A percentile compares a stretch with the other conserved stretches of the same genome.
Evolutionary conservation across 2,113 vertebrate species (phyloP).

Genomic region (Haliaeetus leucogaster): DNA sequence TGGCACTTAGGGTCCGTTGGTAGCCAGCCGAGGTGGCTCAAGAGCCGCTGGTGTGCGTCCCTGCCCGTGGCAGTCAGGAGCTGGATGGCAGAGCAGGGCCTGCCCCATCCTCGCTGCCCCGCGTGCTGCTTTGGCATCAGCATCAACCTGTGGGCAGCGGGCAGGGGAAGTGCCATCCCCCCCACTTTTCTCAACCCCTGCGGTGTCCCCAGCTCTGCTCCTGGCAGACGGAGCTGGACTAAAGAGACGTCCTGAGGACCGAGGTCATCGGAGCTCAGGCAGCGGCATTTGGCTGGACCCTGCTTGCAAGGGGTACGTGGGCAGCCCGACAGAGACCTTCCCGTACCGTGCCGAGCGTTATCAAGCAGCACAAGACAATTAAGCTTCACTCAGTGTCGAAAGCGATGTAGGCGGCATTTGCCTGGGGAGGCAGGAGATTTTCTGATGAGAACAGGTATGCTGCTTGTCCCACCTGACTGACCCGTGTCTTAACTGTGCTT

Average conservation of each 20-base stretch:
- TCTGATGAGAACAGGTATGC: not conserved
- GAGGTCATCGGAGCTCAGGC: not conserved
- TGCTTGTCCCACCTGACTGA: not conserved
- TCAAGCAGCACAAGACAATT: conserved; percentile 43
- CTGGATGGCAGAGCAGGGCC: not conserved
- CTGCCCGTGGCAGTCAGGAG: not conserved
- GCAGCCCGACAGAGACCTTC: not conserved
- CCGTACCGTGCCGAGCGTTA: fast-evolving
- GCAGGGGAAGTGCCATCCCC: not conserved
- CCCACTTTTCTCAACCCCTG: fast-evolving
- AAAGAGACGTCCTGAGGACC: not conserved
- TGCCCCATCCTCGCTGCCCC: not conserved
- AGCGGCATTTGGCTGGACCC: not conserved
- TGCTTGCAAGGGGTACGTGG: fast-evolving
- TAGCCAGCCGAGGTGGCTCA: not conserved
- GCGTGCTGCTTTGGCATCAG: not conserved
- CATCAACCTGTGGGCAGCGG: fast-evolving
- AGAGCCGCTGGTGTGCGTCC: not conserved
- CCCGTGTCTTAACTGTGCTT: conserved; percentile 34
- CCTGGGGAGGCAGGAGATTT: not conserved
- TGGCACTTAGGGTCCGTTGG: not conserved
- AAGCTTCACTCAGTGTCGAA: not conserved
- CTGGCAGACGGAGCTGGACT: not conserved
- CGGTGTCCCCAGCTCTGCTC: not conserved
- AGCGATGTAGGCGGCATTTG: not conserved